A percentile compares a stretch with the other conserved stretches of the same genome.
phyloP scores from a whole-genome alignment of 2,888 invertebrate genomes.

The Diogma glabrata region DNA sequence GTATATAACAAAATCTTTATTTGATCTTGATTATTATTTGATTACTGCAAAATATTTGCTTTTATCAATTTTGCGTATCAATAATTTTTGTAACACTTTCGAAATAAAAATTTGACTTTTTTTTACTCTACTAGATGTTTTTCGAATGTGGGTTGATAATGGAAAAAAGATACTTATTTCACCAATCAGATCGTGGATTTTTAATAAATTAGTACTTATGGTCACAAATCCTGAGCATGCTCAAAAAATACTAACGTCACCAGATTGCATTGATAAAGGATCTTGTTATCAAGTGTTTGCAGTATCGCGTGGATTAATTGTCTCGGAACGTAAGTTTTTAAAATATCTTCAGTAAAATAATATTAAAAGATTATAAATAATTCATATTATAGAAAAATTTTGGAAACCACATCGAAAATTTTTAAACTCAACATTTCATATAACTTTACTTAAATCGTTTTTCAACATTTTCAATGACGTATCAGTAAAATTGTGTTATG shows the following conservation, averaged over 20 bases:
- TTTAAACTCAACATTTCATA: not conserved
- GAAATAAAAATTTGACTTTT: no score
- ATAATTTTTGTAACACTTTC: no score
- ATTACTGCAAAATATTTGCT: no score
- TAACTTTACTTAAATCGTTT: not conserved
- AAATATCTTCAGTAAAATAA: not conserved
- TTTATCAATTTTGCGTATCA: no score
- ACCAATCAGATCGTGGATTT: not conserved
- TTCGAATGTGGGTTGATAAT: no score
- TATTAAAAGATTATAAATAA: not conserved
- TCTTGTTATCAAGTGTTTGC: no score
- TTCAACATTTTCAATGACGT: not conserved
- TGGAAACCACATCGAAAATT: not conserved
- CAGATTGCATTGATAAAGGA: not conserved
- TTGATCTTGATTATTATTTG: no score
- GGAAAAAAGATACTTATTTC: no score
- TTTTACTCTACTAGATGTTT: no score
- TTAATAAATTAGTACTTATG: not conserved
- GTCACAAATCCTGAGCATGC: not conserved
- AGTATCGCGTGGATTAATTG: not conserved
- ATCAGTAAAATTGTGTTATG: not conserved
- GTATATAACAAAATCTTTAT: no score
- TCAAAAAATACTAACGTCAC: not conserved
- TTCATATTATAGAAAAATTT: not conserved
- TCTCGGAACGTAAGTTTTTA: not conserved